Evolutionary conservation across 2,113 vertebrate genomes (phyloP).

Genomic region (Nothobranchius furzeri): DNA sequence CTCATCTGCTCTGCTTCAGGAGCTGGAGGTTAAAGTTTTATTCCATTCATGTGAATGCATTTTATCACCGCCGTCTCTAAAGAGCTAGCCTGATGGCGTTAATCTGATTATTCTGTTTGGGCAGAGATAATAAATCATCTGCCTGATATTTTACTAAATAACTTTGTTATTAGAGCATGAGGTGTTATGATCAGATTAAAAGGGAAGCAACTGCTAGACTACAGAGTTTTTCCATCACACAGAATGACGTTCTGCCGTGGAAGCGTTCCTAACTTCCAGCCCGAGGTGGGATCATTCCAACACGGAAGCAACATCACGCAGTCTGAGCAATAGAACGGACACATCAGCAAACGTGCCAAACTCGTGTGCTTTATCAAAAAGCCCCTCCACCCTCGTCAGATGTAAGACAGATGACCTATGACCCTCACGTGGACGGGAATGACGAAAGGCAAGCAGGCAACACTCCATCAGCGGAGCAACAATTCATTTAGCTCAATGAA

Average conservation of each 20-base stretch:
- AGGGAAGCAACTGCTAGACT: too few relatives aligned
- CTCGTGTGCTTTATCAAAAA: conserved; percentile 26
- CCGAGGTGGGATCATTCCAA: not conserved
- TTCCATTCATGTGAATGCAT: not conserved
- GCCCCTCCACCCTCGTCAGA: conserved; percentile 10
- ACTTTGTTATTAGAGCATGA: too few relatives aligned
- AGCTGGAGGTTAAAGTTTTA: conserved; percentile 4
- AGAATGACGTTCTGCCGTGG: not conserved
- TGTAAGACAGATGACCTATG: conserved; percentile 15
- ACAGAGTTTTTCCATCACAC: too few relatives aligned
- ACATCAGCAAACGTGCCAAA: not conserved
- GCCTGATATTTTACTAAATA: too few relatives aligned
- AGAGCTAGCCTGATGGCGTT: not conserved
- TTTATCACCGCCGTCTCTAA: not conserved
- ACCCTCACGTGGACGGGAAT: not conserved
- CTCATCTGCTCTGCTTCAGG: not conserved
- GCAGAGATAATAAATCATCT: not conserved
- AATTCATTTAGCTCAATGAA: conserved; percentile 8
- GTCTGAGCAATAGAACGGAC: not conserved
- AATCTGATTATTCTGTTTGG: not conserved
- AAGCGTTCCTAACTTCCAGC: not conserved
- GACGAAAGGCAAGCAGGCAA: not conserved
- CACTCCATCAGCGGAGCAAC: not conserved
- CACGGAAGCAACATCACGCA: not conserved
- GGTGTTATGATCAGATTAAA: too few relatives aligned